Percentiles rank a stretch among this genome's conserved stretches.
These are phyloP conservation scores for Linnaemya tessellans DNA, from an alignment of 2,888 invertebrate species.

Conservation along the genomic window DNA sequence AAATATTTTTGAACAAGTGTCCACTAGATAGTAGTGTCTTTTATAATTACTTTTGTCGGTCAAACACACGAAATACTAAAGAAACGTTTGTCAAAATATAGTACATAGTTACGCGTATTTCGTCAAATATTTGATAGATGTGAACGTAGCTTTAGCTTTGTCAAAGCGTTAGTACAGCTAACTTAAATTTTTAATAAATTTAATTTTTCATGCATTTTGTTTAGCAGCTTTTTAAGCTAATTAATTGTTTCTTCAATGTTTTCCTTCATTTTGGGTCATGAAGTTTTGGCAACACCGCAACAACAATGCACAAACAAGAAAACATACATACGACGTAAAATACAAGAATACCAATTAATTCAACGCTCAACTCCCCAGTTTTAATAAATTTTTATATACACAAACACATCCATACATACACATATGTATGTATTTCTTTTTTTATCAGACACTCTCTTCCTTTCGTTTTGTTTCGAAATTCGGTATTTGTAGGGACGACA, in stretches of 20 bases:
- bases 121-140: too few species aligned
- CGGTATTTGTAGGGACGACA: constrained; percentile 50
- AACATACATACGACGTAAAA: constrained; percentile 41
- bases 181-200: too few species aligned
- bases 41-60: too few species aligned
- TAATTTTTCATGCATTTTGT: too few species aligned
- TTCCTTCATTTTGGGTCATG: neutral
- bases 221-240: too few species aligned
- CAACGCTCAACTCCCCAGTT: constrained; percentile 61
- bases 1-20: too few species aligned
- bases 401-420: neutral
- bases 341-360: constrained; percentile 68
- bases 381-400: constrained; percentile 64
- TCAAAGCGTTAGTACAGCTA: too few species aligned
- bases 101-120: too few species aligned
- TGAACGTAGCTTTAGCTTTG: too few species aligned
- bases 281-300: constrained; percentile 33
- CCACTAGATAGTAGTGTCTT: too few species aligned
- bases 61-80: too few species aligned
- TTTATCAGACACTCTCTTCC: constrained; percentile 56
- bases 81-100: too few species aligned
- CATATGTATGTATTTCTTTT: constrained; percentile 17
- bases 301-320: neutral
- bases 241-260: neutral
- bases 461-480: constrained; percentile 45